phyloP scores from a whole-genome alignment of 2,113 vertebrate species.

The Phaethon lepturus region DNA sequence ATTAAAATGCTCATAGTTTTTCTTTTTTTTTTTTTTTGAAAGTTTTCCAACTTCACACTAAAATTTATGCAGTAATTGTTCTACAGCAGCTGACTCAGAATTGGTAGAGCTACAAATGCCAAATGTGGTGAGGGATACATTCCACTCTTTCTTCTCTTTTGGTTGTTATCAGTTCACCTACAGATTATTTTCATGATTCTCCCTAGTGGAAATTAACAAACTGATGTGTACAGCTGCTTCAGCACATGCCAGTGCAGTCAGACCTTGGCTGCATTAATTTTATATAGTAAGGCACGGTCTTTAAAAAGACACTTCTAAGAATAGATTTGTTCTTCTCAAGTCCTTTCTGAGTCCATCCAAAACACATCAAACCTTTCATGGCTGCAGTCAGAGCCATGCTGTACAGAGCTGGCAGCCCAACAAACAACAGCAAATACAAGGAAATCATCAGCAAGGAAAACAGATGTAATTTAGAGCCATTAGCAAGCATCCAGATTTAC shows the following conservation, averaged over 20 bases:
- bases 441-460: neutral
- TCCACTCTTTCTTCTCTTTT: neutral
- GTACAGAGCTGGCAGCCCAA: neutral
- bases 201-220: neutral
- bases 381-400: neutral
- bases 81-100: neutral
- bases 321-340: neutral
- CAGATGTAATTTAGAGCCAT: neutral
- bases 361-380: neutral
- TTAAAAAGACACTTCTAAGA: neutral
- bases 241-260: neutral
- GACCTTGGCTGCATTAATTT: neutral
- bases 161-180: neutral
- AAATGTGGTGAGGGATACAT: neutral
- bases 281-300: neutral
- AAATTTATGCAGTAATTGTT: neutral
- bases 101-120: neutral
- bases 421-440: neutral
- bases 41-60: neutral
- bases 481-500: neutral
- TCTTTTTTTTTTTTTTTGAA: neutral
- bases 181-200: neutral
- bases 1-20: neutral
- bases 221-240: neutral
- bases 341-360: neutral